Evolutionary conservation across 1,140 invertebrate genomes (phyloP).

Genomic region (Aethina tumida): DNA sequence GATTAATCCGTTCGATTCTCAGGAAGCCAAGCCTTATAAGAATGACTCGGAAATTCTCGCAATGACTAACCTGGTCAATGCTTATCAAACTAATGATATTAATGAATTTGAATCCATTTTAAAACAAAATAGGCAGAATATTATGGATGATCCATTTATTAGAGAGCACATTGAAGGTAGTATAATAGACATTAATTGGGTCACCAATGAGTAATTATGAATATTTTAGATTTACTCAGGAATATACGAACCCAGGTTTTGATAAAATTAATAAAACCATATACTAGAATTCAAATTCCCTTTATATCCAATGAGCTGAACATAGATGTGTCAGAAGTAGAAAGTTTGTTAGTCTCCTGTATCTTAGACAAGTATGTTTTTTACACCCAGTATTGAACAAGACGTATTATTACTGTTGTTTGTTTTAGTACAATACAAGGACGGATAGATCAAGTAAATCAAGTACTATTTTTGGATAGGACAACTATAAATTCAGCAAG

Average conservation of each 20-base stretch:
- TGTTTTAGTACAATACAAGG: constrained; percentile 76
- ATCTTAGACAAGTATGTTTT: constrained; percentile 84
- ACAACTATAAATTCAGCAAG: constrained; percentile 67
- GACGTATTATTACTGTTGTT: constrained; percentile 4
- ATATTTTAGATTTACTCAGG: constrained; percentile 71
- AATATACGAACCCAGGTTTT: constrained; percentile 98
- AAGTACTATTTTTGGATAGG: constrained; percentile 83
- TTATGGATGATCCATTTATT: constrained; percentile 99
- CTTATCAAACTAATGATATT: constrained; percentile 99
- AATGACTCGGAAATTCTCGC: constrained; percentile 99
- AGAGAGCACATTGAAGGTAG: constrained; percentile 93
- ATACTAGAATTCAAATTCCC: constrained; percentile 95
- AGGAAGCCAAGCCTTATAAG: constrained; percentile 99
- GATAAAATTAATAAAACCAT: constrained; percentile 96
- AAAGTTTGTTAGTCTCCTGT: constrained; percentile 95
- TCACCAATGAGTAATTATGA: background rate
- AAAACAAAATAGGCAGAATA: constrained; percentile 88
- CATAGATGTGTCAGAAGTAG: constrained; percentile 92
- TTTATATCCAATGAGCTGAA: constrained; percentile 97
- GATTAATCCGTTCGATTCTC: constrained; percentile 99
- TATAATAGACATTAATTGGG: constrained; percentile 7
- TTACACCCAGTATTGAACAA: background rate
- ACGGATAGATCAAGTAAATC: constrained; percentile 93
- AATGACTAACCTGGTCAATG: constrained; percentile 98
- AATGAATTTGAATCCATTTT: constrained; percentile 97